Base-by-base conservation (phyloP, 2,888 invertebrate species). In the Dioctria rufipes region DNA sequence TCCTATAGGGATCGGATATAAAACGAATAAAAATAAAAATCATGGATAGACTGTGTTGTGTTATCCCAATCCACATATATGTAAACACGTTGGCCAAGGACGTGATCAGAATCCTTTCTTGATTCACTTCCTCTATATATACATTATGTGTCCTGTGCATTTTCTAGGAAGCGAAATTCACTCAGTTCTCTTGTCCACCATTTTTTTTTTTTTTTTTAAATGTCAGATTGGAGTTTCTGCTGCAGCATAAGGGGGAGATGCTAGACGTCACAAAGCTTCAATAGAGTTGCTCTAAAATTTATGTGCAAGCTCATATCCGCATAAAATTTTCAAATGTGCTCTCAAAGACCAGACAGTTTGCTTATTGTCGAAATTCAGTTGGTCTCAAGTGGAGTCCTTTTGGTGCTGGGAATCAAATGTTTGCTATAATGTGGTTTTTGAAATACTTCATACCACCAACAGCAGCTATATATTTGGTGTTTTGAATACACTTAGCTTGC, bases 311-410 rank as follows among this genome's bases (percentile, higher is more conserved):
- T 25, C 25, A 46, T 25, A 54, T 11, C 39, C 39, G 5, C 11
- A 8, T 39, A 3, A 42, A 69, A 49, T 69, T 69, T 49, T 51
- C 4, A 73, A 60, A 25, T 25, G 25, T 37, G 58, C 42, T 39
- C 54, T 42, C 40, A 9, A 49, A 73, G 58, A 73, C 58, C 73
- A 73, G 58, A 73, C 58, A 73, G 42, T 73, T 60, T 42, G 39
- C 42, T 39, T 58, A 25, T 58, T 73, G 58, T 58, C 58, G 40
- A 54, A 73, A 73, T 73, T 73, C 60, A 73, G 58, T 73, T 73
- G 58, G 73, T 73, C 60, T 60, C 54, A 54, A 54, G n/a, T n/a
- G n/a, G 11, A 54, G 8, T 11, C 54, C 54, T 11, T 54, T 54
- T 6, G 5, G 5, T 46, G 5, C 46, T 46, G 46, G 46, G 46